Evolutionary conservation across 2,888 invertebrate genomes (phyloP).

Genomic region (Ormyrus nitidulus): DNA sequence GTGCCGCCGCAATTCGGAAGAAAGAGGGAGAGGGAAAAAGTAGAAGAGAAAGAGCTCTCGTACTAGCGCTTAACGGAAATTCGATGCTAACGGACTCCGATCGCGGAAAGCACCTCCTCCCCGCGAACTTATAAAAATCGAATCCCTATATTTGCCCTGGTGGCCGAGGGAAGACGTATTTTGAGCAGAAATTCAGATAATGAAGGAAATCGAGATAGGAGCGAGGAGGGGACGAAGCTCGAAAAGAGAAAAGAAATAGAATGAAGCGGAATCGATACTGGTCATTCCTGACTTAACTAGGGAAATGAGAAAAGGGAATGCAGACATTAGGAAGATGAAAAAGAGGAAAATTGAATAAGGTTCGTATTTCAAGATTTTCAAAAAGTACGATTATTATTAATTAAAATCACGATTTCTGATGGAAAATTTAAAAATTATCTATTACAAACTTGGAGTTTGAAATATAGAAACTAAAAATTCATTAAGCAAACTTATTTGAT

Average conservation of each 20-base stretch:
- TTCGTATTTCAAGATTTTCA: too few species aligned
- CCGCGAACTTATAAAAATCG: constrained; percentile 39
- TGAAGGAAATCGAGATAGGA: not conserved
- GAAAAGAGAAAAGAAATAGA: not conserved
- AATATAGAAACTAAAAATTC: too few species aligned
- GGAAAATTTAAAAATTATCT: too few species aligned
- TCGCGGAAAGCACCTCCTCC: not conserved
- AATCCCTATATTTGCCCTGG: constrained; percentile 26
- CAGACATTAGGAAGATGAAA: too few species aligned
- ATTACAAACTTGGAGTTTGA: too few species aligned
- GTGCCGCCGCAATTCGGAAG: not conserved
- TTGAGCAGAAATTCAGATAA: too few species aligned
- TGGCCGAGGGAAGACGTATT: not conserved
- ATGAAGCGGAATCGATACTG: not conserved
- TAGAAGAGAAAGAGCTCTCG: too few species aligned
- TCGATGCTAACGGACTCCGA: constrained; percentile 31
- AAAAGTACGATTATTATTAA: too few species aligned
- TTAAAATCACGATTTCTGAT: too few species aligned
- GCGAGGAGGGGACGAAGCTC: not conserved
- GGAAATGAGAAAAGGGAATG: not conserved
- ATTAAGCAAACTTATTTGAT: too few species aligned
- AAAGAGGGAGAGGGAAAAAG: too few species aligned
- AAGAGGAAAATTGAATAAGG: not conserved
- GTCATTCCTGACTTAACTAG: constrained; percentile 36
- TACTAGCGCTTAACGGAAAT: constrained; percentile 38